Base-by-base conservation (phyloP, 2,113 vertebrate species). In the Bos indicus region DNA sequence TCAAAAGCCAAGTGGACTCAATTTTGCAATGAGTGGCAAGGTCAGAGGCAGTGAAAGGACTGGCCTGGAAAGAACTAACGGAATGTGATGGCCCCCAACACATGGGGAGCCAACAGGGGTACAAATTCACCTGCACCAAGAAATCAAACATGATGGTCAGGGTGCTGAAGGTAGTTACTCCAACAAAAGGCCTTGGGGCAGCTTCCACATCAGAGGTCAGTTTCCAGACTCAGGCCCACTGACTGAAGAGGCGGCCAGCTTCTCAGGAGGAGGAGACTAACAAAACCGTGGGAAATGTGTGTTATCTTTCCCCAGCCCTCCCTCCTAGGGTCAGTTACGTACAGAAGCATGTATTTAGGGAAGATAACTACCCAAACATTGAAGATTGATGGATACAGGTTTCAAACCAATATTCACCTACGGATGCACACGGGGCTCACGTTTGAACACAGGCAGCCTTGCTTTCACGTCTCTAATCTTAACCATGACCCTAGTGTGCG, bases 221-320 rank as follows among this genome's bases (percentile, higher is more conserved):
- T 62, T 90, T 95, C 74, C 77, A 94, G n/a, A 90, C 25, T 88
- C 33, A 78, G 21, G 19, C 10, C 52, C 23, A 85, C 2, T 33
- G 6, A 85, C 16, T 33, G 4, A 81, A 88, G 23, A 60, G 77
- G 36, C 21, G 1, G 21, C n/a, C 28, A 56, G n/a, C 36, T 74
- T 43, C 83, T 84, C 30, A 48, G 46, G 36, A 84, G 8, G 46
- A 25, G 46, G 21, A 40, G 74, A 17, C 46, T 26, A 19, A 10
- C 12, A 80, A 57, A 88, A 52, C n/a, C 5, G 6, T 52, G 43
- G 5, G 51, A 25, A 81, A 90, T 46, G 17, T 57, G 19, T 43
- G 62, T 7, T 30, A 10, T 71, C 28, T 74, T 64, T 52, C 30
- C n/a, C 78, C n/a, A 62, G 10, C 9, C 19, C 87, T 87, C 67